Evolutionary conservation across 2,888 invertebrate species (phyloP).

Genomic region (Hirtodrosophila cameraria): DNA sequence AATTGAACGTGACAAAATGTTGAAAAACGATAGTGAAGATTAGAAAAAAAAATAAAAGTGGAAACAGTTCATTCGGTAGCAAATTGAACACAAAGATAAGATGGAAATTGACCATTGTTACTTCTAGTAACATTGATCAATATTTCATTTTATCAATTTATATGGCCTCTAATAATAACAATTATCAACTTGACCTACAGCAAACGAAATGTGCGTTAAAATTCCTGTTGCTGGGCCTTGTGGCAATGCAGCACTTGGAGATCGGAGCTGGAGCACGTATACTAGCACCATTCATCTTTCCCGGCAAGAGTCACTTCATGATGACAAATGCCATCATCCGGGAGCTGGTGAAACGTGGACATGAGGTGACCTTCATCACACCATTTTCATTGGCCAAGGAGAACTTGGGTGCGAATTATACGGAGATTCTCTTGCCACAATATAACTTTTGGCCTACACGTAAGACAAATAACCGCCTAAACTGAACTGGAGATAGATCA

Average conservation of each 20-base stretch:
- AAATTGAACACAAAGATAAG: too few relatives aligned
- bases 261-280: constrained; percentile 74
- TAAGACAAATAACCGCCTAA: constrained; percentile 27
- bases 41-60: too few relatives aligned
- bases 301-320: constrained; percentile 84
- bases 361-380: constrained; percentile 81
- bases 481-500: background rate
- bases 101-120: too few relatives aligned
- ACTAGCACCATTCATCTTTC: constrained; percentile 83
- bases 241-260: constrained; percentile 47
- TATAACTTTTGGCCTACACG: constrained; percentile 67
- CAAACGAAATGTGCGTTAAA: constrained; percentile 5
- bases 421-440: constrained; percentile 64
- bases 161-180: too few relatives aligned
- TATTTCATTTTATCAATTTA: too few relatives aligned
- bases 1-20: too few relatives aligned
- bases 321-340: constrained; percentile 83
- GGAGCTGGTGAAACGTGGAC: constrained; percentile 83
- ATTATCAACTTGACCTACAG: constrained; percentile 21
- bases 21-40: too few relatives aligned
- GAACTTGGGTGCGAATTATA: constrained; percentile 67
- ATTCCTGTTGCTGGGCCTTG: constrained; percentile 27
- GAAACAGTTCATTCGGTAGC: too few relatives aligned
- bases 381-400: constrained; percentile 61
- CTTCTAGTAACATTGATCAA: too few relatives aligned